phyloP scores from a whole-genome alignment of 2,797 vertebrate genomes.

The Poeciliopsis presidionis region DNA sequence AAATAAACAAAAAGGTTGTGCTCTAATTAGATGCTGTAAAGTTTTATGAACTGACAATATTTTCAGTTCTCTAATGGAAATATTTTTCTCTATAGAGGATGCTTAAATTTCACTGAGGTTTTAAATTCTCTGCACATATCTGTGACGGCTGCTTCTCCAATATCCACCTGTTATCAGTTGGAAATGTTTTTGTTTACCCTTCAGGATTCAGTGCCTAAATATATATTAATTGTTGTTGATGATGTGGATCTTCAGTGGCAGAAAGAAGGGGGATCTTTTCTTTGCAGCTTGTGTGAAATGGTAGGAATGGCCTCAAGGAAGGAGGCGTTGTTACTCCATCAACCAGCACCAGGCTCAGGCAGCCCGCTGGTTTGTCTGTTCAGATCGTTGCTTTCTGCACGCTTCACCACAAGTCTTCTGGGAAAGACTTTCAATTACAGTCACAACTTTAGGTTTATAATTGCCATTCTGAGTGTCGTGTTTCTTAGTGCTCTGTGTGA shows the following conservation, averaged over 20 bases:
- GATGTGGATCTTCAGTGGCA: background rate
- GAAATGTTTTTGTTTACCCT: background rate
- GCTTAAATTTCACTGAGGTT: background rate
- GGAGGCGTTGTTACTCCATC: constrained; percentile 30
- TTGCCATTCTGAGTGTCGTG: background rate
- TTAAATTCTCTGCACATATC: background rate
- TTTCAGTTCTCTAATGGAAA: background rate
- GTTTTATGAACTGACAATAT: background rate
- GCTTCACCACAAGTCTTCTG: background rate
- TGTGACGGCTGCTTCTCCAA: background rate
- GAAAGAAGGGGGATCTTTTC: background rate
- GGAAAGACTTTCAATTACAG: background rate
- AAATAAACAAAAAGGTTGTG: background rate
- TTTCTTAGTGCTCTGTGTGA: background rate
- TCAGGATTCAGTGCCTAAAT: background rate
- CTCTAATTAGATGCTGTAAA: background rate
- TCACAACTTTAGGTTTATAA: background rate
- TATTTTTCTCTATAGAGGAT: background rate
- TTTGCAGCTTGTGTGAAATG: constrained; percentile 8
- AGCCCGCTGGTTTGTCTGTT: constrained; percentile 23
- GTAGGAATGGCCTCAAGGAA: constrained; percentile 31
- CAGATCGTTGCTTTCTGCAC: background rate
- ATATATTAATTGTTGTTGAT: background rate
- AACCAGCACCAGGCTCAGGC: constrained; percentile 15
- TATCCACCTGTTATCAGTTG: background rate